Evolutionary conservation across 2,888 invertebrate species (phyloP).

Genomic region (Seira musarum): DNA sequence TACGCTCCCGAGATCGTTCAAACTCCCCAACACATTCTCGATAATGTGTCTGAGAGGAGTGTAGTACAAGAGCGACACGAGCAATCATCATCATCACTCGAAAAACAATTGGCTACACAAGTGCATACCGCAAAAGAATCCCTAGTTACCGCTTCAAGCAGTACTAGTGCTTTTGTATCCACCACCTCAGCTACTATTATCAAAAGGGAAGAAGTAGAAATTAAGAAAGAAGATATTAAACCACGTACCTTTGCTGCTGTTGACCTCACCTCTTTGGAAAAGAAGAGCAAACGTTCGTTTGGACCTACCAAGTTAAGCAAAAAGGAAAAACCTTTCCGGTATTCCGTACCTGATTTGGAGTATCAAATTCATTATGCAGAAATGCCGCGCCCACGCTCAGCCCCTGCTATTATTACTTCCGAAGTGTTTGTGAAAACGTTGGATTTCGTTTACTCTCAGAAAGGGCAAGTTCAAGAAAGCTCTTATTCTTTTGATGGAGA

Average conservation of each 20-base stretch:
- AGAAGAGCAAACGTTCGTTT: constrained; percentile 56
- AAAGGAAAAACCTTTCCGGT: constrained; percentile 61
- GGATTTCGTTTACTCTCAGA: constrained; percentile 65
- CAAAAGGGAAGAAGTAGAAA: background rate
- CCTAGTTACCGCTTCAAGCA: constrained; percentile 40
- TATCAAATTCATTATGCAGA: constrained; percentile 68
- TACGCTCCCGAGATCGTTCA: constrained; percentile 65
- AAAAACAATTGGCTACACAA: constrained; percentile 31
- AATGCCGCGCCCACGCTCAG: constrained; percentile 67
- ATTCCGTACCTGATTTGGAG: constrained; percentile 68
- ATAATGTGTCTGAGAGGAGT: constrained; percentile 67
- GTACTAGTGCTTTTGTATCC: constrained; percentile 13
- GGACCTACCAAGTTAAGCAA: constrained; percentile 67
- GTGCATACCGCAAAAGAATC: constrained; percentile 52
- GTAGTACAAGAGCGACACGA: constrained; percentile 33
- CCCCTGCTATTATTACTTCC: constrained; percentile 69
- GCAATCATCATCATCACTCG: background rate
- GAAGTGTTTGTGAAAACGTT: constrained; percentile 69
- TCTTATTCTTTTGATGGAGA: constrained; percentile 23
- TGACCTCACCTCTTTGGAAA: constrained; percentile 46
- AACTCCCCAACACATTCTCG: constrained; percentile 68
- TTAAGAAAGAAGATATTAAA: constrained; percentile 12
- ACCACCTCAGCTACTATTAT: constrained; percentile 22
- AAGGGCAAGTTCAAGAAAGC: constrained; percentile 55
- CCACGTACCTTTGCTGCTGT: constrained; percentile 32